These are phyloP conservation scores for Pipistrellus pygmaeus DNA, from an alignment of 2,797 vertebrate genomes.

Conservation along the genomic window DNA sequence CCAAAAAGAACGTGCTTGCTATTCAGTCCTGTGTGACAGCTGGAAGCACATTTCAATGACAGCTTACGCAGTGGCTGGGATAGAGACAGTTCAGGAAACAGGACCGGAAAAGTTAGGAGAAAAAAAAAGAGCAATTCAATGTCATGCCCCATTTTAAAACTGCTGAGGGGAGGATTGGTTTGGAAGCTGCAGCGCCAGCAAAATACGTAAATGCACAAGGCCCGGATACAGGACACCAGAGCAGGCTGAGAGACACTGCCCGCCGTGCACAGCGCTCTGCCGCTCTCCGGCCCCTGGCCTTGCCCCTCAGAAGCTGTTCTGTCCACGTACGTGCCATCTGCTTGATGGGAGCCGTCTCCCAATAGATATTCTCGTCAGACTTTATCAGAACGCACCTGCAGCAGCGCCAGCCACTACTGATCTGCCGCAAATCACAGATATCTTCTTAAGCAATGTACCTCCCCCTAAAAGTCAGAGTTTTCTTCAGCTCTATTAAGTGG, in stretches of 20 bases:
- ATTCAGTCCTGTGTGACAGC: conserved; percentile 32
- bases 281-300: background rate
- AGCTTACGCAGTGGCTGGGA: fast-evolving
- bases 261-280: background rate
- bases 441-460: background rate
- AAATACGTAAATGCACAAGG: background rate
- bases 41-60: conserved; percentile 54
- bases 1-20: conserved; percentile 9
- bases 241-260: too few species aligned
- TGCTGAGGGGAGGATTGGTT: background rate
- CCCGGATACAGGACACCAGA: background rate
- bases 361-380: background rate
- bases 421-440: background rate
- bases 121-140: conserved; percentile 32
- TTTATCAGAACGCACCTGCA: background rate
- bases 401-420: background rate
- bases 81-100: background rate
- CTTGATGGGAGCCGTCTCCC: background rate
- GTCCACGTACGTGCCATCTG: background rate
- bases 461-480: background rate
- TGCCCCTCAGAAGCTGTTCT: background rate
- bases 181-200: background rate
- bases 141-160: conserved; percentile 4
- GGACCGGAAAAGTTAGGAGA: background rate
- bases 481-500: background rate